Evolutionary conservation across 2,797 vertebrate genomes (phyloP).

Genomic region (Spondyliosoma cantharus): DNA sequence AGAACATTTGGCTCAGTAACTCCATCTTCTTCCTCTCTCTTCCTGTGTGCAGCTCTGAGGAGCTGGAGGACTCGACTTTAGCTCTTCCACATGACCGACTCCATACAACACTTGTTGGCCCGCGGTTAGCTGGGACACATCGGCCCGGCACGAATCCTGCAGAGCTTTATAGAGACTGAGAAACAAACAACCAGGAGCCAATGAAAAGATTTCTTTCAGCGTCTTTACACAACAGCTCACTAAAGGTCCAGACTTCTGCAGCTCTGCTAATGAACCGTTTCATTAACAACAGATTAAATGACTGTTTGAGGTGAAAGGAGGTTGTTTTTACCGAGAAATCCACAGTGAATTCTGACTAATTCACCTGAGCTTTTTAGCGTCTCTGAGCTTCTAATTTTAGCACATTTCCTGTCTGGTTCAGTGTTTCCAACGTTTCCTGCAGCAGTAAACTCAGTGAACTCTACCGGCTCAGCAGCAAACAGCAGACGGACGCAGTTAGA

Average conservation of each 20-base stretch:
- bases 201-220: not conserved
- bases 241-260: not conserved
- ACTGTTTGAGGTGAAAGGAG: not conserved
- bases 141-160: not conserved
- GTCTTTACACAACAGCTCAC: not conserved
- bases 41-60: constrained; percentile 23
- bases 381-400: no score
- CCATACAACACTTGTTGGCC: constrained; percentile 16
- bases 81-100: constrained; percentile 28
- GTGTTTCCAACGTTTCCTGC: no score
- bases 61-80: constrained; percentile 2
- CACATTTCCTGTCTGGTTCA: no score
- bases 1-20: not conserved
- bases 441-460: no score
- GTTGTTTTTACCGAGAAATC: no score
- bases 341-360: not conserved
- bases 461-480: no score
- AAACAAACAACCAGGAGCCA: not conserved
- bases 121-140: not conserved
- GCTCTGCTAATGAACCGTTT: not conserved
- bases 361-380: no score
- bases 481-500: not conserved
- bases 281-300: not conserved
- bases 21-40: not conserved
- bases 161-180: constrained; percentile 7